Base-by-base conservation (phyloP, 2,888 invertebrate genomes). In the Sphaerophoria rueppellii region DNA sequence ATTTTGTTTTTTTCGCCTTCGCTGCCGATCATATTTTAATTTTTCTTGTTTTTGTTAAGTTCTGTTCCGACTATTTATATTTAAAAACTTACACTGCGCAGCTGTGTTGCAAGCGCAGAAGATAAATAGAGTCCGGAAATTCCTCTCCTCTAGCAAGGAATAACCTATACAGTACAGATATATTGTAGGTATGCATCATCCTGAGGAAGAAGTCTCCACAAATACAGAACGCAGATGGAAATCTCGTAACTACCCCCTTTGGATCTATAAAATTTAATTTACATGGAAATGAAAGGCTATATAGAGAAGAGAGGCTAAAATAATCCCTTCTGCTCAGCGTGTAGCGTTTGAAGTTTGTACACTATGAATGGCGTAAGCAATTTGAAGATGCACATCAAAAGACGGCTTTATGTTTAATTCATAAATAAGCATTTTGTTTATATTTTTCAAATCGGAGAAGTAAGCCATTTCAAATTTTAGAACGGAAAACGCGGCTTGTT, bases 241-340 rank as follows among this genome's bases (percentile, higher is more conserved):
- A 72, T 82, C 71, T 77, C 73, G 55, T 73, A 72, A 82, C 82
- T 73, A 69, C 72, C 50, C 77, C 73, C 73, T 77, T 61, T 16
- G 82, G 77, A 73, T 73, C 55, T 57, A 77, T 82, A 73, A 77
- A 82, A 82, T 82, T 82, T 82, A 78, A 82, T 82, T 82, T 82
- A 73, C 82, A 82, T 82, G 69, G 73, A 82, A 82, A 82, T 82
- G 80, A 70, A 71, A 63, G 61, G 63, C 65, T 75, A 50, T 37
- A 24, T 1, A 58, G 46, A 24, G 46, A 14, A 37, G 73, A 57
- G 54, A 43, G 70, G 12, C 60, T 24, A 24, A 24, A 2, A 2
- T 24, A 40, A 24, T 12, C 14, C 43, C 57, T 4, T 61, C 32
- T 61, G 14, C 67, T 34, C 54, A 40, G 48, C 58, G 73, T 82